phyloP scores from a whole-genome alignment of 2,888 invertebrate genomes.

The Drosophila quinaria region DNA sequence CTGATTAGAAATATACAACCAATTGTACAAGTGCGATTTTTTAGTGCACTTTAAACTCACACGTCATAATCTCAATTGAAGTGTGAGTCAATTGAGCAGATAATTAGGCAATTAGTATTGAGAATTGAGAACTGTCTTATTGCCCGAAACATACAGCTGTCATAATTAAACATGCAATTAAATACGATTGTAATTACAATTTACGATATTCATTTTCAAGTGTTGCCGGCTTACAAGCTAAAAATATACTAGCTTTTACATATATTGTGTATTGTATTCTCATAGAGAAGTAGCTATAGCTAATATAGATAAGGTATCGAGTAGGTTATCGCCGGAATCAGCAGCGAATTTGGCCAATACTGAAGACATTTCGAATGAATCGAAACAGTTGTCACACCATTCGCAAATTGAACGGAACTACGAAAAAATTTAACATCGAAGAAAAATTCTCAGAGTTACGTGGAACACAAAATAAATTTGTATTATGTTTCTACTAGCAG shows the following conservation, averaged over 20 bases:
- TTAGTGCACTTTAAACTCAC: slow-evolving; percentile 51
- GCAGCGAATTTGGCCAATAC: slow-evolving; percentile 25
- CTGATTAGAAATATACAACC: slow-evolving; percentile 30
- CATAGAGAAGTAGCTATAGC: background rate
- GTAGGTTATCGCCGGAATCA: slow-evolving; percentile 44
- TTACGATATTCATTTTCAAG: slow-evolving; percentile 19
- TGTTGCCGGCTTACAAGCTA: background rate
- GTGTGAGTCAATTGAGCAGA: slow-evolving; percentile 45
- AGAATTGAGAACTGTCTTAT: slow-evolving; percentile 14
- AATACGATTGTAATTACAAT: slow-evolving; percentile 26
- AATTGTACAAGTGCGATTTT: background rate
- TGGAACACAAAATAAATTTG: background rate
- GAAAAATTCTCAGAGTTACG: background rate
- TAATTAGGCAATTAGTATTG: slow-evolving; percentile 22
- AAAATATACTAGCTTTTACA: slow-evolving; percentile 1
- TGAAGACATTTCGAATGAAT: slow-evolving; percentile 19
- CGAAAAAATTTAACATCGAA: background rate
- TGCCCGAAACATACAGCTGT: background rate
- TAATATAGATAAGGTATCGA: slow-evolving; percentile 58
- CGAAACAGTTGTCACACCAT: slow-evolving; percentile 26
- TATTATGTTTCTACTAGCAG: slow-evolving; percentile 71
- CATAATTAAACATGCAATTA: slow-evolving; percentile 31
- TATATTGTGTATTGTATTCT: background rate
- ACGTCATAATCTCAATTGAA: slow-evolving; percentile 48
- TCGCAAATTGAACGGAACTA: slow-evolving; percentile 26